Evolutionary conservation across 2,113 vertebrate species (phyloP), one percentile per base, ranked within the genome.

Genomic region (Malurus elegans): DNA sequence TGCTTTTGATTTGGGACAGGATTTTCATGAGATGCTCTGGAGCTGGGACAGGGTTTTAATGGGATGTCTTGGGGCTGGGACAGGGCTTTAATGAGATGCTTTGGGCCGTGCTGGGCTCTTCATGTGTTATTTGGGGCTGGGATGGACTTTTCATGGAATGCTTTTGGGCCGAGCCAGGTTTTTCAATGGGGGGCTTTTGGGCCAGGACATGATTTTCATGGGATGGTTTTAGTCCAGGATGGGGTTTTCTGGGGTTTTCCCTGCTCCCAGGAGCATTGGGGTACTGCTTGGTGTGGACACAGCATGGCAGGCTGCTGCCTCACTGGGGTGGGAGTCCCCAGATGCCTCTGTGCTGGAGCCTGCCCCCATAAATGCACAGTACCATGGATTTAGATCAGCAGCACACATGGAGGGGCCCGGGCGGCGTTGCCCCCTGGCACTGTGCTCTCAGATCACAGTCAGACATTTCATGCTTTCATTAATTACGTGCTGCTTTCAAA

Each of bases 361-460:
- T 56, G 36, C 9, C 29, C n/a, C 16, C 40, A 4, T 24, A 48
- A 48, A 48, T 23, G 12, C 0, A 1, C 40, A 17, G 61, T 23
- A 14, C 12, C 0, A 0, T 2, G 64, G 15, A 18, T 53, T 61
- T 40, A 4, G 18, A 34, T 23, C 44, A 36, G 54, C 74, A 58
- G 74, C 36, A 28, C 5, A 18, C 0, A 6, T 11, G 64, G 70
- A 34, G 34, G 34, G 24, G 24, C 8, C 17, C 0, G 0, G 18
- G 28, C 10, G 51, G 5, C 14, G 18, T 12, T 81, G 51, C 47
- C 34, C 3, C 5, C 29, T 19, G 47, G 6, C 12, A 14, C 26
- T 13, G n/a, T 19, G 24, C 28, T 71, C 36, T 36, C 48, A 13
- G 38, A 19, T 23, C 20, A 1, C 2, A 18, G 25, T 44, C 61